Percentiles rank a stretch among this genome's conserved stretches.
Conservation (phyloP, 2,113 vertebrate species). For the Neotoma lepida region DNA sequence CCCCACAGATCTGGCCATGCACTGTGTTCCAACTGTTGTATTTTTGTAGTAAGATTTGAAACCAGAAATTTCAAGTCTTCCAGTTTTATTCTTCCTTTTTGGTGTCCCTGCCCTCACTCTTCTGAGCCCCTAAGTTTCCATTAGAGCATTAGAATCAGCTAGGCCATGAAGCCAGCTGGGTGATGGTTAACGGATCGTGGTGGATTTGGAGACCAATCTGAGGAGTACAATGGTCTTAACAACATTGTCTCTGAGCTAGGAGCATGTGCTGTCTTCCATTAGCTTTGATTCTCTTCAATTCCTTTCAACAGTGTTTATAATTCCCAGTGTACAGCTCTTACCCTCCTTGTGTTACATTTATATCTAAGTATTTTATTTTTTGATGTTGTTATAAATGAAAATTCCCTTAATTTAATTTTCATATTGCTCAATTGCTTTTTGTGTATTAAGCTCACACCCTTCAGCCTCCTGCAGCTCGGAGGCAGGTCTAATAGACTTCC, state of each 20-base stretch:
- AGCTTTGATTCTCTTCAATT: conserved; percentile 4
- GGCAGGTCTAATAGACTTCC: background rate
- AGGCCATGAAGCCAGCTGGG: background rate
- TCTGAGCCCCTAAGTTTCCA: background rate
- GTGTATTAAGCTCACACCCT: background rate
- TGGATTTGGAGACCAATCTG: background rate
- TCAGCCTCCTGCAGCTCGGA: background rate
- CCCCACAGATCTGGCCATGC: accelerated
- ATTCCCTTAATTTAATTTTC: background rate
- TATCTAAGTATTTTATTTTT: background rate
- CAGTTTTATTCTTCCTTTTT: background rate
- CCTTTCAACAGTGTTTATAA: background rate
- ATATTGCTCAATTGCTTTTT: too few relatives aligned
- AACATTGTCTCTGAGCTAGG: background rate
- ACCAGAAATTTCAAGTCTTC: background rate
- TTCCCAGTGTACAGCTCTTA: background rate
- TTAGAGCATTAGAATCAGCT: background rate
- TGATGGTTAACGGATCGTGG: background rate
- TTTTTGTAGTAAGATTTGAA: too few relatives aligned
- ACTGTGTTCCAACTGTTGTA: accelerated
- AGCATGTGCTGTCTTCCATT: background rate
- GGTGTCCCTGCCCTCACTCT: background rate
- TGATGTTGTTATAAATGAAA: background rate
- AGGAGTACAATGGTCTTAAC: background rate
- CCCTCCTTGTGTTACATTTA: background rate